Conservation (phyloP, 1,140 invertebrate genomes). For the Drosophila dunni region DNA sequence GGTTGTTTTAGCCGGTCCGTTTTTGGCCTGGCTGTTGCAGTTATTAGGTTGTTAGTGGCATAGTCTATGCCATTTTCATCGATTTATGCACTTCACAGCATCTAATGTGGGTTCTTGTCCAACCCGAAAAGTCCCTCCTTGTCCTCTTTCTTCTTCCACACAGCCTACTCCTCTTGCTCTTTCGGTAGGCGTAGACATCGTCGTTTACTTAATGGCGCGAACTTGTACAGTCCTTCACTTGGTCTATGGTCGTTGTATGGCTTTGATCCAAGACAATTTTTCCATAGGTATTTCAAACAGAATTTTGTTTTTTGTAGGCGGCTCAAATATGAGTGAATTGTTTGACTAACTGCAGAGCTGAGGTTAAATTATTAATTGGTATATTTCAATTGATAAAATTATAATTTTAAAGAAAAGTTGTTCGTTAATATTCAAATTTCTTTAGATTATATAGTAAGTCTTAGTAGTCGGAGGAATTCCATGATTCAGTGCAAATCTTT, state of each 20-base stretch:
- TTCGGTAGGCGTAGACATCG: slow-evolving; percentile 28
- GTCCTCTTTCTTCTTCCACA: background rate
- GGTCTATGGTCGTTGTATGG: background rate
- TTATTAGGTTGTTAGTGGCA: slow-evolving; percentile 82
- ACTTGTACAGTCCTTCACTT: slow-evolving; percentile 35
- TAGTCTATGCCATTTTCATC: slow-evolving; percentile 77
- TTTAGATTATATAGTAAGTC: too few relatives aligned
- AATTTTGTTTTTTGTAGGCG: background rate
- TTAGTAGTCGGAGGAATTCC: too few relatives aligned
- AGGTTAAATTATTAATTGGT: too few relatives aligned
- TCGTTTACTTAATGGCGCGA: slow-evolving; percentile 71
- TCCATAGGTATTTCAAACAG: background rate
- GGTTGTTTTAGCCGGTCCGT: slow-evolving; percentile 28
- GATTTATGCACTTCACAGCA: slow-evolving; percentile 80
- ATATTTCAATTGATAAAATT: too few relatives aligned
- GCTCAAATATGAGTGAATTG: background rate
- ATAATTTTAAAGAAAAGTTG: too few relatives aligned
- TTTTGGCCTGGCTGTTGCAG: slow-evolving; percentile 56
- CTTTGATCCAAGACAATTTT: background rate
- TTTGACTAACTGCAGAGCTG: background rate
- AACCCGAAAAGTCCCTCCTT: background rate
- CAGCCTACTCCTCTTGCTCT: slow-evolving; percentile 16
- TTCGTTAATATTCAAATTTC: too few relatives aligned
- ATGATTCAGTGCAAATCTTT: too few relatives aligned
- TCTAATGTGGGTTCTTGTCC: slow-evolving; percentile 60